Base-by-base conservation (phyloP, 2,797 vertebrate genomes). In the Spizella passerina region DNA sequence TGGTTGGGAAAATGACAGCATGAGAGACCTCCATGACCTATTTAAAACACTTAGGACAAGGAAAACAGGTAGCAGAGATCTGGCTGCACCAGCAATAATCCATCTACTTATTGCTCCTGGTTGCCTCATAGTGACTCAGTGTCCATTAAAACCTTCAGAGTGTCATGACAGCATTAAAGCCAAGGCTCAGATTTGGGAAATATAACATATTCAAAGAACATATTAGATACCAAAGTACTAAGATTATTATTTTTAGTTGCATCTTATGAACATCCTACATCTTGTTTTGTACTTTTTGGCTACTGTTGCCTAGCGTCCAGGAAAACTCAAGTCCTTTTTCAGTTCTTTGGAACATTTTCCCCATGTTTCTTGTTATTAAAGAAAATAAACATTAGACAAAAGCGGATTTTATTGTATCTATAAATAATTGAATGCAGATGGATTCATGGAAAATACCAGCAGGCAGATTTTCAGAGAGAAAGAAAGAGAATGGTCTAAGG, bases 381-480 rank as follows among this genome's bases (percentile, higher is more conserved):
- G 93, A 97, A 98, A 98, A 98, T 94, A 98, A 98, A 98, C 96
- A 97, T 96, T 87, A 95, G 95, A 97, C 94, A 96, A 97, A 98
- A 97, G 93, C 20, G 1, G 86, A 87, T 84, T 96, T 97, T 97
- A 98, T 98, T 97, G 96, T 96, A 97, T 96, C 97, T 96, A 97
- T 97, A 97, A 98, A 98, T 98, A 98, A 98, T 98, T 97, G 86
- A 97, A 93, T 96, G 96, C 97, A 97, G 96, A 97, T 97, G 97
- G 96, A 97, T 97, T 97, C 94, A 95, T 96, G 97, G 94, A 95
- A 97, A 96, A 94, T 97, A 96, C 92, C 76, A 96, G 57, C 47
- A 61, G 60, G 94, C 70, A 93, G 92, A 95, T 89, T 97, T 97
- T 95, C 57, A 73, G 93, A 78, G 43, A 47, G 68, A 85, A 59